Evolutionary conservation across 2,797 vertebrate species (phyloP).

Genomic region (Masticophis lateralis): DNA sequence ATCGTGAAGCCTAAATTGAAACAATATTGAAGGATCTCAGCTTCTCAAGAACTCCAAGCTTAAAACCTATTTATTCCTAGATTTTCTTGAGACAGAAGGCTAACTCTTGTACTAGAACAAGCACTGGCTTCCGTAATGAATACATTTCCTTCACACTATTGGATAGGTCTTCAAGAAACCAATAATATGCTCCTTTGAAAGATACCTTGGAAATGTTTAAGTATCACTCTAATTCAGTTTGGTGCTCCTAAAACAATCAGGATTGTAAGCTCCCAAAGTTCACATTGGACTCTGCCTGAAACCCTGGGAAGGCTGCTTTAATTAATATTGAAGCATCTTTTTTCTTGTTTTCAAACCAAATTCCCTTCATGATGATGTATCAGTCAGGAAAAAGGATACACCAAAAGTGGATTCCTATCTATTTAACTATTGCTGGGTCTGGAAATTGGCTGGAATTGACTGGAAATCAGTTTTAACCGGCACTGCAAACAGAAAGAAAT

Average conservation of each 20-base stretch:
- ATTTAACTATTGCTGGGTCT: not conserved
- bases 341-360: not conserved
- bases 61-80: not conserved
- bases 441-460: not conserved
- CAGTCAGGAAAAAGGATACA: not conserved
- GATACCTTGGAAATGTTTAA: slow-evolving; percentile 36
- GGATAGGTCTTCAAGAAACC: not conserved
- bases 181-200: not conserved
- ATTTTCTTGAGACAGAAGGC: not conserved
- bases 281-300: not conserved
- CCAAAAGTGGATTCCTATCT: not conserved
- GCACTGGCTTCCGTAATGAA: slow-evolving; percentile 38
- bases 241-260: not conserved
- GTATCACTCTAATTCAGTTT: not conserved
- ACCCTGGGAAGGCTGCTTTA: not conserved
- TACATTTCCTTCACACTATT: slow-evolving; percentile 23
- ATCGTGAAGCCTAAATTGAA: not conserved
- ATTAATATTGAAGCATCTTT: not conserved
- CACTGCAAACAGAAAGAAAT: not conserved
- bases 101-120: slow-evolving; percentile 43
- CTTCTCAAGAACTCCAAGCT: not conserved
- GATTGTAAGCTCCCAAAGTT: not conserved
- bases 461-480: not conserved
- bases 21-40: not conserved
- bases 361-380: not conserved